These are phyloP conservation scores for Ranitomeya variabilis DNA, from an alignment of 2,113 vertebrate species.

Conservation along the genomic window DNA sequence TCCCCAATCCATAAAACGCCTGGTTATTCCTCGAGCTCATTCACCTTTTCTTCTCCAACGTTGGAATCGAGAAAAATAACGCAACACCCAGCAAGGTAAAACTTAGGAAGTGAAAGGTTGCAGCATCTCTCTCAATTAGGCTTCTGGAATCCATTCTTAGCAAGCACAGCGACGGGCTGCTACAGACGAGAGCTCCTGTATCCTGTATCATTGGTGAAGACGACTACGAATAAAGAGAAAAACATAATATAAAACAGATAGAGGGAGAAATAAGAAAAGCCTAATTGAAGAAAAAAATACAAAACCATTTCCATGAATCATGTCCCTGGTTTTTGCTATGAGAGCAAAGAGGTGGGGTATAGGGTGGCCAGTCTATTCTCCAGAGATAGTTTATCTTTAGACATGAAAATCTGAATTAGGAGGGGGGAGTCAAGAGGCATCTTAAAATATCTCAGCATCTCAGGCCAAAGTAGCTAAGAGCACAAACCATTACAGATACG, in stretches of 20 bases:
- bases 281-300: slow-evolving; percentile 46
- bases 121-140: slow-evolving; percentile 69
- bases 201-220: slow-evolving; percentile 58
- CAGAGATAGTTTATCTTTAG: slow-evolving; percentile 70
- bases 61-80: slow-evolving; percentile 60
- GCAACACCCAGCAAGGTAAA: slow-evolving; percentile 55
- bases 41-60: slow-evolving; percentile 68
- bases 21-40: slow-evolving; percentile 63
- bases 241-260: slow-evolving; percentile 53
- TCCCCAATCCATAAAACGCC: slow-evolving; percentile 70
- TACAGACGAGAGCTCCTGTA: slow-evolving; percentile 66
- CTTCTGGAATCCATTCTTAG: slow-evolving; percentile 69
- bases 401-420: slow-evolving; percentile 54
- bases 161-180: slow-evolving; percentile 72
- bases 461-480: background rate
- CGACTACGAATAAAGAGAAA: slow-evolving; percentile 62
- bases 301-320: slow-evolving; percentile 60
- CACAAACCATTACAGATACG: slow-evolving; percentile 6
- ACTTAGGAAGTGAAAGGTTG: slow-evolving; percentile 69
- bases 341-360: background rate
- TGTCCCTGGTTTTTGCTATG: slow-evolving; percentile 1
- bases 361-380: slow-evolving; percentile 60
- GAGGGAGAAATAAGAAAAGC: slow-evolving; percentile 59
- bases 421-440: slow-evolving; percentile 57
- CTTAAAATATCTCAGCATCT: slow-evolving; percentile 60